Base-by-base conservation (phyloP, 2,113 vertebrate species). In the Nipponia nippon region DNA sequence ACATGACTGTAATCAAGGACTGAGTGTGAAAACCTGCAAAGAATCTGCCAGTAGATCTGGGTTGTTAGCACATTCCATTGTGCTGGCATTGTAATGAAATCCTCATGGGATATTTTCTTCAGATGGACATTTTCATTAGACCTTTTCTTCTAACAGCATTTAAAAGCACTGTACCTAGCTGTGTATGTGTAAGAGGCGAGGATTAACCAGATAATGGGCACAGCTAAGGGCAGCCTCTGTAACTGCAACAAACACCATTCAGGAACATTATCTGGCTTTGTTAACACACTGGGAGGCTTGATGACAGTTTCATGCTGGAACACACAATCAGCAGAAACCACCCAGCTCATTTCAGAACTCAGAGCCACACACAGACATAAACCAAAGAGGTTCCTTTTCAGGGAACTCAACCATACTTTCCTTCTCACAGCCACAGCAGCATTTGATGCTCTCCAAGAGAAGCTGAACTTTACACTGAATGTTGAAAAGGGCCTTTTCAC, bases 401-500 rank as follows among this genome's bases (percentile, higher is more conserved):
- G 20, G 14, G 44, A 63, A 6, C n/a, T 32, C 29, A 67, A 19
- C 36, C 36, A 13, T 87, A 83, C 91, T 94, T 97, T 97, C 87
- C 77, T 84, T 67, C 50, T 95, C 94, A 65, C 73, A 88, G 86
- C 83, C 95, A 59, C 97, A 96, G 79, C 69, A 42, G 42, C 5
- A 2, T 67, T 63, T 87, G 36, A 93, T 91, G 66, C 85, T 88
- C 50, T 95, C 96, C 84, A 97, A 50, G 61, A 97, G 92, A 40
- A 82, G 83, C 49, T 93, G 87, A 42, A 94, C 92, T 84, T 97
- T 50, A 50, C 97, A 93, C 32, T 58, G 53, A 82, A 40, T 59
- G 67, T 91, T 97, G 56, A 96, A 98, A 76, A 97, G 20, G 13
- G 47, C 38, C 27, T 94, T 90, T 70, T 93, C 58, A 27, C 94